These are phyloP conservation scores for Heliconius eleuchia DNA, from an alignment of 1,140 invertebrate genomes.

Conservation along the genomic window DNA sequence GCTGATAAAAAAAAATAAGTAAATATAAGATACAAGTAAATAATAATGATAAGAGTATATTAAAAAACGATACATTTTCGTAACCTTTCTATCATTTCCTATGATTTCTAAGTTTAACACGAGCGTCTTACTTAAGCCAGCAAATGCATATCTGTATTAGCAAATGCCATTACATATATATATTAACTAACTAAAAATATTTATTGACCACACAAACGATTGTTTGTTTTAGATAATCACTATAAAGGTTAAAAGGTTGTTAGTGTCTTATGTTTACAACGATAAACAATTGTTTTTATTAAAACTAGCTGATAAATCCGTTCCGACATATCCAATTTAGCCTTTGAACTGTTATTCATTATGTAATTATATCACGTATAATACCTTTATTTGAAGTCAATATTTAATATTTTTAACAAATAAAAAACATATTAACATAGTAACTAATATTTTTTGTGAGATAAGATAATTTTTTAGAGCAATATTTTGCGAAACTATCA, in stretches of 20 bases:
- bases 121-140: background rate
- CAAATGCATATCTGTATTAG: background rate
- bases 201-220: conserved; percentile 6
- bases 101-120: too few species aligned
- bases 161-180: background rate
- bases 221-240: conserved; percentile 28
- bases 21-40: too few species aligned
- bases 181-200: conserved; percentile 10
- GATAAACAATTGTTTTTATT: conserved; percentile 29
- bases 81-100: too few species aligned
- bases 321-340: background rate
- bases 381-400: background rate
- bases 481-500: too few species aligned
- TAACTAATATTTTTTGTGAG: background rate
- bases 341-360: background rate
- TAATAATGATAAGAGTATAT: too few species aligned
- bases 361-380: background rate
- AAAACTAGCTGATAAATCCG: conserved; percentile 26
- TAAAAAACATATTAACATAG: background rate
- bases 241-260: conserved; percentile 33
- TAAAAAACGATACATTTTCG: too few species aligned
- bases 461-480: background rate
- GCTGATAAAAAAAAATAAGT: too few species aligned
- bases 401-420: background rate
- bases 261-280: conserved; percentile 14